Evolutionary conservation across 2,113 vertebrate genomes (phyloP).

Genomic region (Anthoscopus minutus): DNA sequence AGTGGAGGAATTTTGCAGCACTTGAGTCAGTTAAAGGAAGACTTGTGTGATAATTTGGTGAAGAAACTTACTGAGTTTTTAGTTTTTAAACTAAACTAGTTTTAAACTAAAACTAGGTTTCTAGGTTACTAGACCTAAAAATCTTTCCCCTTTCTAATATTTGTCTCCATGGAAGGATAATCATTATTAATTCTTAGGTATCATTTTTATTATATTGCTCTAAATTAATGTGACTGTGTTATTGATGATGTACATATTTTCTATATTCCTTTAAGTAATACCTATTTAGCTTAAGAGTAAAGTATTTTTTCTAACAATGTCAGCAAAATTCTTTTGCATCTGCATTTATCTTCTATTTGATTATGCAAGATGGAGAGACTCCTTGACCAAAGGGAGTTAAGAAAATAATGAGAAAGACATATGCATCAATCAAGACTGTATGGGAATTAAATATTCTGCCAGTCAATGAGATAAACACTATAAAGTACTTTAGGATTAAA

Average conservation of each 20-base stretch:
- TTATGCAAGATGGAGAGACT: background rate
- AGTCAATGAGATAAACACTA: background rate
- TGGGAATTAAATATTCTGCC: background rate
- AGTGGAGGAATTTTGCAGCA: background rate
- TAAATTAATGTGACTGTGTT: background rate
- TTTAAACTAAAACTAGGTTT: too few relatives aligned
- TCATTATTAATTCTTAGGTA: background rate
- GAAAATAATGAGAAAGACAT: background rate
- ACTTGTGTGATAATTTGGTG: background rate
- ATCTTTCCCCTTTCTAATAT: background rate
- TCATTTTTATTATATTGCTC: background rate
- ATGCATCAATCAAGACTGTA: background rate
- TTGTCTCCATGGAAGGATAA: background rate
- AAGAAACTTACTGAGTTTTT: background rate
- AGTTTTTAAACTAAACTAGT: too few relatives aligned
- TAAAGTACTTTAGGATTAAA: background rate
- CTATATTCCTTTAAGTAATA: background rate
- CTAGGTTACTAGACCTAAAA: too few relatives aligned
- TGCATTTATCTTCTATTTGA: background rate
- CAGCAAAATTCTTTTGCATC: background rate
- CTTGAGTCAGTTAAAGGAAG: background rate
- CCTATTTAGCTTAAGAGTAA: fast-evolving
- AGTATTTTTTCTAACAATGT: background rate
- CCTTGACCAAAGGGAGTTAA: background rate
- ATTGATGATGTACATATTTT: background rate